These are phyloP conservation scores for Cheilosia soror DNA, from an alignment of 2,888 invertebrate species.

Conservation along the genomic window DNA sequence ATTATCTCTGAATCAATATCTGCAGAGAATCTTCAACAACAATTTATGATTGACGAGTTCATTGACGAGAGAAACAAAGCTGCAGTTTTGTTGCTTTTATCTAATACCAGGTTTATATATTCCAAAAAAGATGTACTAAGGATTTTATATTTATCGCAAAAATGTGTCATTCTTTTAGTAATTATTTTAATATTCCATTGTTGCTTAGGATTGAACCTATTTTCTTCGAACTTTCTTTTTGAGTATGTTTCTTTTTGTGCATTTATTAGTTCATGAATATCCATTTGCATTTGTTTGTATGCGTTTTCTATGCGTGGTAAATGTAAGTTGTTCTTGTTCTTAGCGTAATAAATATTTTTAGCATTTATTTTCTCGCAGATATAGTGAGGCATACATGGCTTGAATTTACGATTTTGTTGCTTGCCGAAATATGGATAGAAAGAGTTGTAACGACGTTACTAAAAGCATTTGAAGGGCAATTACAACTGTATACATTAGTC, in stretches of 20 bases:
- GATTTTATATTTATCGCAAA: conserved; percentile 1
- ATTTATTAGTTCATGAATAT: conserved; percentile 1
- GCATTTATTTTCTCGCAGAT: neutral
- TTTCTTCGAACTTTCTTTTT: neutral
- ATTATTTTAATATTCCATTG: conserved; percentile 22
- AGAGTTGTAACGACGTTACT: neutral
- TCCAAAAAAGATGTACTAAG: conserved; percentile 5
- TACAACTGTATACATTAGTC: neutral
- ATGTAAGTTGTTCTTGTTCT: conserved; percentile 1
- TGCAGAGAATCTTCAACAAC: neutral
- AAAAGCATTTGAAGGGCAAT: neutral
- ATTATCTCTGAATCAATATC: no score
- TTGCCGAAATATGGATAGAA: neutral
- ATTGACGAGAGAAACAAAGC: neutral
- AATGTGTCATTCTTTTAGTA: neutral
- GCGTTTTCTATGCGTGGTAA: neutral
- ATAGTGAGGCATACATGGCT: neutral
- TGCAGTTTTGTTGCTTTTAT: neutral
- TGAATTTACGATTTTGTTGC: conserved; percentile 4
- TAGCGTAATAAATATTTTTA: neutral
- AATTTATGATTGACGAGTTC: conserved; percentile 5
- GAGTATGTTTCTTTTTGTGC: neutral
- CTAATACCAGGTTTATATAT: neutral
- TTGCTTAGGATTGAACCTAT: neutral
- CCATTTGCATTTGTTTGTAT: conserved; percentile 5